Evolutionary conservation across 1,140 invertebrate genomes (phyloP), one percentile per base, ranked within the genome.

Genomic region (Pogonomyrmex californicus): DNA sequence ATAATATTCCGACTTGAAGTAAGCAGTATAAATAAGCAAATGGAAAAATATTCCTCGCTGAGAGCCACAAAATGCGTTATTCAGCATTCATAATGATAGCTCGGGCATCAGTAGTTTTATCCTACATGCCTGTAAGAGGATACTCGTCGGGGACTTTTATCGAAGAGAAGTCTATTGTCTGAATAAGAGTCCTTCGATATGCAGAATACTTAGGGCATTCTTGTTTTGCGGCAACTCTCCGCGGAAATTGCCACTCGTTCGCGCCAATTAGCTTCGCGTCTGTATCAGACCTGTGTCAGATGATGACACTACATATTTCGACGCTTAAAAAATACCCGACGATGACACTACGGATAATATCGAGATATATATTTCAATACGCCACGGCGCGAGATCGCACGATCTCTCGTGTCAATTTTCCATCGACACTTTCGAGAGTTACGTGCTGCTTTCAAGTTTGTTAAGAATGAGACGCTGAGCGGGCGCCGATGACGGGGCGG

Each of bases 381-480:
- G 41, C 30, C 12, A 9, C 7, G 36, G 17, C 44, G 60, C 9
- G 49, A 81, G 73, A 73, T 63, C 58, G 71, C 36, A n/a, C 33
- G 23, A 54, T 81, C 23, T 81, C 23, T 23, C 54, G 47, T 51
- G 78, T 86, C 86, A 78, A 73, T 86, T 91, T 86, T 90, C 76
- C 47, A 62, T n/a, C 49, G 49, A 71, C 86, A 85, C 87, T 89
- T 87, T 81, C 51, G 49, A 86, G 85, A 88, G 44, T 88, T 90
- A 81, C 87, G 83, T 87, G 68, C 14, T 49, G 63, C 63, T 68
- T 70, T 44, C n/a, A 9, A 81, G 65, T 71, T 49, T 83, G 68
- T 83, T 60, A 56, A 62, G 66, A 60, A 73, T 10, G 54, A 75
- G 54, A 83, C 79, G 54, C 73, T 73, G 47, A 77, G 56, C 68